These are phyloP conservation scores for Perithous albicinctus DNA, from an alignment of 2,888 invertebrate genomes.

Conservation along the genomic window DNA sequence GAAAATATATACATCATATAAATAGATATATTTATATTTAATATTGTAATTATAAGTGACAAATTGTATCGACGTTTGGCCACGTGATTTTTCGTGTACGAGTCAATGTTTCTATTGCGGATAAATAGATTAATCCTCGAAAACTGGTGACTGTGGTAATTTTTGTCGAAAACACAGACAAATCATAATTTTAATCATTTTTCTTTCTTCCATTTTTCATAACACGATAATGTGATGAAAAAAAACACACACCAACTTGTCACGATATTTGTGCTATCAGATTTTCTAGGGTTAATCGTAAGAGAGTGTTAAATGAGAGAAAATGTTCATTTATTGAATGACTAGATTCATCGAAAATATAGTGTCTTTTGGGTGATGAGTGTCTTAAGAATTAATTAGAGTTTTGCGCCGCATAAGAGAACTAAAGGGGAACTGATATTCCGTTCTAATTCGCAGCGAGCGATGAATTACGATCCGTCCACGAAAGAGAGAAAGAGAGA, in stretches of 20 bases:
- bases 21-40: slow-evolving; percentile 24
- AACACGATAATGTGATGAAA: background rate
- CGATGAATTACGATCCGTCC: slow-evolving; percentile 25
- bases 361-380: background rate
- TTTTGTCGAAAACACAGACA: background rate
- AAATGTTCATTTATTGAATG: background rate
- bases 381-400: background rate
- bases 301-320: slow-evolving; percentile 12
- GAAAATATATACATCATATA: slow-evolving; percentile 31
- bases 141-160: background rate
- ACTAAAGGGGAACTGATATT: background rate
- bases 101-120: slow-evolving; percentile 25
- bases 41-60: slow-evolving; percentile 14
- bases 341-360: background rate
- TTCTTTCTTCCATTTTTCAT: background rate
- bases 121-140: background rate
- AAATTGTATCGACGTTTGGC: background rate
- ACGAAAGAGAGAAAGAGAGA: too few relatives aligned
- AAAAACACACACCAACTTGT: background rate
- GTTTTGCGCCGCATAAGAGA: background rate
- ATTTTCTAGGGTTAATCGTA: slow-evolving; percentile 7
- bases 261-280: background rate
- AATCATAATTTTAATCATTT: background rate
- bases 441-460: background rate
- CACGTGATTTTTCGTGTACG: slow-evolving; percentile 7